Percentiles rank a stretch among this genome's conserved stretches.
Conservation (phyloP, 2,888 invertebrate genomes). For the Alloplasta piceator region DNA sequence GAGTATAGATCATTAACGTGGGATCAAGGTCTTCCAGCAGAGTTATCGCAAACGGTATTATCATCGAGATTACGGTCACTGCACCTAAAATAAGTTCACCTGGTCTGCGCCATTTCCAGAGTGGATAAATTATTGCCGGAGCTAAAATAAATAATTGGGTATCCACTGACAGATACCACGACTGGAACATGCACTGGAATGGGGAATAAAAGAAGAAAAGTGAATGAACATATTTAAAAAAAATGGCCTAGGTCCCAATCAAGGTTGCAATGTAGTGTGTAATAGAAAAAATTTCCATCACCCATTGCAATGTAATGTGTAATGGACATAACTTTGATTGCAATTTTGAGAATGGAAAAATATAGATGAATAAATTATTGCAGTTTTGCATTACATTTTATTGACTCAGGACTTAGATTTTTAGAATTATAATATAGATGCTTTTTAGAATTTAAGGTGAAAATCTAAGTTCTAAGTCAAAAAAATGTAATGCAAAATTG, state of each 20-base stretch:
- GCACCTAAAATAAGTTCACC: conserved; percentile 85
- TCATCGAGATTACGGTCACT: conserved; percentile 84
- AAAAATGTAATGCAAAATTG: no score
- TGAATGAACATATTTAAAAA: not conserved
- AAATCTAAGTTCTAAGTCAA: no score
- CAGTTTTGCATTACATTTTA: no score
- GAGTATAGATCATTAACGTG: conserved; percentile 87
- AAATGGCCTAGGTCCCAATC: conserved; percentile 17
- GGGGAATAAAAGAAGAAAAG: not conserved
- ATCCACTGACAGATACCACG: conserved; percentile 88
- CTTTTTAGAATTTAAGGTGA: no score
- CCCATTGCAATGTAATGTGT: no score
- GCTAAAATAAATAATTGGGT: conserved; percentile 88
- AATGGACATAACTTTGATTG: no score
- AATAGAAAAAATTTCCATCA: no score
- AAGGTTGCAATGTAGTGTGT: no score
- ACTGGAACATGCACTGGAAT: conserved; percentile 89
- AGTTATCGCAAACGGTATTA: conserved; percentile 86
- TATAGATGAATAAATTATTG: no score
- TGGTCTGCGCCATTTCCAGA: conserved; percentile 87
- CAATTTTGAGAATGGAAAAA: no score
- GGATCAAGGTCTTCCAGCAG: conserved; percentile 87
- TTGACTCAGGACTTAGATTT: no score
- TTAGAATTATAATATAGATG: no score
- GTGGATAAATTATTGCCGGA: conserved; percentile 87